Base-by-base conservation (phyloP, 1,140 invertebrate genomes). In the Drosophila melanica region DNA sequence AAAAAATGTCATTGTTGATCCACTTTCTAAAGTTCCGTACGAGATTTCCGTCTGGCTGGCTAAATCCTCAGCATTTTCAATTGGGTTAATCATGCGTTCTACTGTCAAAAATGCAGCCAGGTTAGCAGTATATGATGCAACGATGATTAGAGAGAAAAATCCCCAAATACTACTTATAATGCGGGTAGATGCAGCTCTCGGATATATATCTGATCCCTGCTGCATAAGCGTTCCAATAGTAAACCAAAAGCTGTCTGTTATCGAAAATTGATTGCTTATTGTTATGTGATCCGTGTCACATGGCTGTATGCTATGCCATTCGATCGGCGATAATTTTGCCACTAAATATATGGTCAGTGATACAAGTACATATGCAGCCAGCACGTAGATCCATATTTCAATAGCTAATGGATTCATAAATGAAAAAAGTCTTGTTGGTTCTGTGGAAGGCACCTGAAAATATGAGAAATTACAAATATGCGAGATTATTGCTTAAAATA, bases 151-250 rank as follows among this genome's bases (percentile, higher is more conserved):
- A 0, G 96, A 96, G 89, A 98, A 99, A 82, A 98, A 98, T 95
- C 97, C 98, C 97, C 98, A 99, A 93, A 98, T 98, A 30, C 97
- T 97, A 20, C 97, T 97, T 1, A 99, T 97, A 75, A 98, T 97
- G 59, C 98, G 93, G 4, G 98, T 98, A 1, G 97, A 98, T 1
- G 97, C 96, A 3, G 98, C 97, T 95, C 97, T 92, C 63, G 97
- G 97, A 91, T 96, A 96, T 75, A 97, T 94, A 92, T 97, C 96
- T 59, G 96, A 97, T 66, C 97, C 97, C 93, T 98, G 97, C 18
- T 90, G 90, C 97, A 98, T 98, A 66, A 98, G 94, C 1, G 97
- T 98, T 57, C 97, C 97, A 73, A 98, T 96, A 3, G 97, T 96
- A 92, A 98, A 98, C 86, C 86, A 92, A 63, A 92, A 92, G 55